phyloP scores from a whole-genome alignment of 92 coral and sea anemone species.

The Scolanthus callimorphus region DNA sequence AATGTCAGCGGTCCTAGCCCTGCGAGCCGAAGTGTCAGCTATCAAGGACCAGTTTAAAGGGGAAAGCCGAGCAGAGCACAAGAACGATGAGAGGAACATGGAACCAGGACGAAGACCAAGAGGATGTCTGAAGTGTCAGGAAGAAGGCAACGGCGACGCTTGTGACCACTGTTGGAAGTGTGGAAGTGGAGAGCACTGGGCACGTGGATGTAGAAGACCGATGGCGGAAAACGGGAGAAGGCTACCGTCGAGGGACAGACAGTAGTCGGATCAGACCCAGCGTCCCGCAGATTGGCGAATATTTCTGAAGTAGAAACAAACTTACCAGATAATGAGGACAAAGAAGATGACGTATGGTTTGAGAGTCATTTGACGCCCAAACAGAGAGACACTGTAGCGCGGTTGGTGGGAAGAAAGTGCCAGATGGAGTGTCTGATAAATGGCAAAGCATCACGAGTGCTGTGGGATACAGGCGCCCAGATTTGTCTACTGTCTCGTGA shows the following conservation, averaged over 20 bases:
- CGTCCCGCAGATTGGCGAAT: slow-evolving; percentile 1
- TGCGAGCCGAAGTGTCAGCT: not conserved
- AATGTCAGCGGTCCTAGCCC: not conserved
- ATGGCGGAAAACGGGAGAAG: not conserved
- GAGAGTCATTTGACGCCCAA: not conserved
- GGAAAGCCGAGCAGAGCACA: not conserved
- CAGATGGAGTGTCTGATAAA: not conserved
- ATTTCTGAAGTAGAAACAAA: not conserved
- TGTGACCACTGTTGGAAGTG: not conserved
- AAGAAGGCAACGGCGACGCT: not conserved
- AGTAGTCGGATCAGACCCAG: not conserved
- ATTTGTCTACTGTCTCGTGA: not conserved
- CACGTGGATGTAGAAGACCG: not conserved
- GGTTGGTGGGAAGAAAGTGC: not conserved
- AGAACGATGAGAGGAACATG: not conserved
- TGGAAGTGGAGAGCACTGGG: not conserved
- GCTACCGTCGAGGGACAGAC: slow-evolving; percentile 1
- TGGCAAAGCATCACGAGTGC: not conserved
- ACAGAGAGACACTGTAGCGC: slow-evolving; percentile 1
- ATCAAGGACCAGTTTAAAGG: not conserved
- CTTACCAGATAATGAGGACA: not conserved
- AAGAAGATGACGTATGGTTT: not conserved
- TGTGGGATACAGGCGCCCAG: slow-evolving; percentile 1
- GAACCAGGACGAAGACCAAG: not conserved
- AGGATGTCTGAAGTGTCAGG: not conserved